Evolutionary conservation across 2,113 vertebrate genomes (phyloP).

Genomic region (Glareola pratincola): DNA sequence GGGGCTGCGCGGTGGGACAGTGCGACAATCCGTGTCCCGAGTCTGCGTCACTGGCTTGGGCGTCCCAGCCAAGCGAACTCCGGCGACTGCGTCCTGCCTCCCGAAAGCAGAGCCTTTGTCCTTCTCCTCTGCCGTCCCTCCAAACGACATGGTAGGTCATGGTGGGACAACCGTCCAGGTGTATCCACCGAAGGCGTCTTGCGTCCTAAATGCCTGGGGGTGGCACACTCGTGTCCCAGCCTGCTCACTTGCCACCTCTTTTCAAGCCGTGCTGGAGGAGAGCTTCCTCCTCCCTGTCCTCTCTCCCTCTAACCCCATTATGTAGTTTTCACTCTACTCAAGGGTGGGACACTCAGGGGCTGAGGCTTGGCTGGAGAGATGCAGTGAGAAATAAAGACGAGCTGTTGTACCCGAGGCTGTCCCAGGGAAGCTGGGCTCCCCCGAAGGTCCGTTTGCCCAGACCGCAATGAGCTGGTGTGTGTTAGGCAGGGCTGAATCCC

Average conservation of each 20-base stretch:
- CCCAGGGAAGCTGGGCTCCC: background rate
- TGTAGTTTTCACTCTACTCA: background rate
- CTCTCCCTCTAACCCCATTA: background rate
- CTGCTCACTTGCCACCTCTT: background rate
- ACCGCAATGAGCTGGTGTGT: fast-evolving
- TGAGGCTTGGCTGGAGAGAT: background rate
- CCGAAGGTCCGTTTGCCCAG: background rate
- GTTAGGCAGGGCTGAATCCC: background rate
- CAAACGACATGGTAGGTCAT: fast-evolving
- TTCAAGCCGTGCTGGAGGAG: background rate
- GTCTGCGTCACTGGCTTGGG: background rate
- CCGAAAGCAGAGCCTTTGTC: background rate
- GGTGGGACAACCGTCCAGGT: background rate
- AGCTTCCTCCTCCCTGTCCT: background rate
- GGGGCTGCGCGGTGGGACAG: background rate
- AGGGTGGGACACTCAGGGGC: background rate
- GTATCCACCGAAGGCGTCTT: background rate
- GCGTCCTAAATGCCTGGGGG: background rate
- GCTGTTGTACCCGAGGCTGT: background rate
- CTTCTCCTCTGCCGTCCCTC: background rate
- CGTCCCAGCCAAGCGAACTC: background rate
- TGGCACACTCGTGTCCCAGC: background rate
- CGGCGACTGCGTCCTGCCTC: fast-evolving
- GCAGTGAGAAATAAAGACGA: background rate
- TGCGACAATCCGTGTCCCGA: background rate